phyloP scores from a whole-genome alignment of 1,140 invertebrate genomes.

The Drosophila nannoptera region DNA sequence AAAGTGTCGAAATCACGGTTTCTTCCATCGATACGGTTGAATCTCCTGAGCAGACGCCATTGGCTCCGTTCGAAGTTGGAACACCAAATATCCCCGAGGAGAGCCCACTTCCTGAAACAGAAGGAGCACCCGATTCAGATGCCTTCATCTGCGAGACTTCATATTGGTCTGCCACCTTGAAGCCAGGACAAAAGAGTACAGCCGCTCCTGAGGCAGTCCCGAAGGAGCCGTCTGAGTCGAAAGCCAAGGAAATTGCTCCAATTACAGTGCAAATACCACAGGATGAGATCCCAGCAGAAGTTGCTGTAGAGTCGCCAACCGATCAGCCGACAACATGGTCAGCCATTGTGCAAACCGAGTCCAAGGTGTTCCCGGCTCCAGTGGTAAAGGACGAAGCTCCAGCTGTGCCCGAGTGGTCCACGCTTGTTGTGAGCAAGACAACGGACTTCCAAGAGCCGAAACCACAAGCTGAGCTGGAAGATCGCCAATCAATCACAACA shows the following conservation, averaged over 20 bases:
- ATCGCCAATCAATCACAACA: slow-evolving; percentile 22
- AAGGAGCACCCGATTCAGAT: slow-evolving; percentile 25
- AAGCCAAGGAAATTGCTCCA: slow-evolving; percentile 16
- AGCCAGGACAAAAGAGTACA: slow-evolving; percentile 42
- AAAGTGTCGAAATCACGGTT: neutral
- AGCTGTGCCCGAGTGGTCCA: slow-evolving; percentile 56
- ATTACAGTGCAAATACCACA: slow-evolving; percentile 51
- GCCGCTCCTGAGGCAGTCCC: neutral
- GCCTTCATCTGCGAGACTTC: slow-evolving; percentile 71
- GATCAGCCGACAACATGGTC: slow-evolving; percentile 76
- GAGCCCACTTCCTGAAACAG: neutral
- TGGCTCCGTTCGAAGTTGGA: slow-evolving; percentile 18
- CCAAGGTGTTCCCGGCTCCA: slow-evolving; percentile 57
- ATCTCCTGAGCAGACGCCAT: slow-evolving; percentile 2
- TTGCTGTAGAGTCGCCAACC: slow-evolving; percentile 65
- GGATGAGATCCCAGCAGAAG: slow-evolving; percentile 34
- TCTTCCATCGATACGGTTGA: slow-evolving; percentile 1
- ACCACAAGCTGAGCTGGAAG: slow-evolving; percentile 23
- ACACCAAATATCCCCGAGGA: neutral
- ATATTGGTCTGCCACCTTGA: slow-evolving; percentile 73
- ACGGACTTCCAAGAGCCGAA: slow-evolving; percentile 72
- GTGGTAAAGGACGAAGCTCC: slow-evolving; percentile 1
- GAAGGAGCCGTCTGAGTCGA: slow-evolving; percentile 5
- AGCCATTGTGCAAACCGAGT: slow-evolving; percentile 72
- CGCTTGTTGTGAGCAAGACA: slow-evolving; percentile 67